Evolutionary conservation across 2,888 invertebrate species (phyloP).

Genomic region (Hipparchia semele): DNA sequence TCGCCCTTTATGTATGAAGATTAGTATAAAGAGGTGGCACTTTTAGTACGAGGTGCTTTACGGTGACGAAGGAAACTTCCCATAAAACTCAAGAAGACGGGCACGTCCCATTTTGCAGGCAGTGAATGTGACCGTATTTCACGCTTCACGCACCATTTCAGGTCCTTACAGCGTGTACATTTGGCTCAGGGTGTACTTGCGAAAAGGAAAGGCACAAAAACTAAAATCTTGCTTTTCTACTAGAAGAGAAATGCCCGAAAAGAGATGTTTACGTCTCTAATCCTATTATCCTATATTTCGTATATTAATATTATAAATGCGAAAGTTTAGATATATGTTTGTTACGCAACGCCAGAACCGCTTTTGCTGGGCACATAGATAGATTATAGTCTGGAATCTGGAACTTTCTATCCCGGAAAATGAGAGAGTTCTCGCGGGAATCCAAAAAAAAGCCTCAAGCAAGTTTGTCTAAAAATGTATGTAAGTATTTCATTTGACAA

Average conservation of each 20-base stretch:
- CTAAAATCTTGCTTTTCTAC: constrained; percentile 71
- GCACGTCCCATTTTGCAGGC: constrained; percentile 79
- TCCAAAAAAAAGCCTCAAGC: no score
- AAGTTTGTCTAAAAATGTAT: no score
- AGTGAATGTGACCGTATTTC: constrained; percentile 77
- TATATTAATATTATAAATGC: no score
- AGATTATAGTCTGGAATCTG: no score
- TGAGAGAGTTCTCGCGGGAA: no score
- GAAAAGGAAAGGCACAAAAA: constrained; percentile 72
- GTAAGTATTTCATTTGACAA: no score
- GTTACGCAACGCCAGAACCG: no score
- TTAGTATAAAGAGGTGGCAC: background rate
- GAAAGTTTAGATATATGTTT: no score
- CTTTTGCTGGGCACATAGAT: no score
- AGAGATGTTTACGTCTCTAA: background rate
- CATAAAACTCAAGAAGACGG: constrained; percentile 81
- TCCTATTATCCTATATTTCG: no score
- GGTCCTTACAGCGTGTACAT: constrained; percentile 61
- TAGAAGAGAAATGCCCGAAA: constrained; percentile 46
- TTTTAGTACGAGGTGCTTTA: constrained; percentile 41
- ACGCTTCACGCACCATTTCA: constrained; percentile 76
- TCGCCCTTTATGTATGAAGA: no score
- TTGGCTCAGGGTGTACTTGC: constrained; percentile 55
- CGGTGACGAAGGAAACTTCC: constrained; percentile 77
- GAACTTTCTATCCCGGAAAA: no score